These are phyloP conservation scores for Azorinus chamasolen DNA, from an alignment of 2,888 invertebrate genomes.

Conservation along the genomic window DNA sequence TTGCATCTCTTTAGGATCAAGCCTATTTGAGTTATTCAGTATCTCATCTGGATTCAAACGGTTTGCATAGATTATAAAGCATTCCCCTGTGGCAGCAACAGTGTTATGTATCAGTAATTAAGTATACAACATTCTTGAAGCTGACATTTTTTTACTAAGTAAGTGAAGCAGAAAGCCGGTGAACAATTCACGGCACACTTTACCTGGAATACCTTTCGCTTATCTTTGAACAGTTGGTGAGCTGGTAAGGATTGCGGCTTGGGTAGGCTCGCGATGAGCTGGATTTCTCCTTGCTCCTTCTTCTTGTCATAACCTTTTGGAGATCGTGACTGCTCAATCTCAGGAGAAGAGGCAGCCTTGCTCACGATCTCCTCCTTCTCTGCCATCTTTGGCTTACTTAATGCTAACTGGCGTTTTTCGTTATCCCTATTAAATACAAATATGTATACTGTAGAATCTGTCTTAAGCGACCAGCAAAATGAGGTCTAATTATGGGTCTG, in stretches of 20 bases:
- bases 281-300: conserved; percentile 68
- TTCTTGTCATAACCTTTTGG: conserved; percentile 47
- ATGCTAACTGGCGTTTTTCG: conserved; percentile 74
- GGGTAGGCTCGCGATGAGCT: conserved; percentile 76
- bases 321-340: conserved; percentile 58
- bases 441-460: background rate
- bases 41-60: too few relatives aligned
- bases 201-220: conserved; percentile 66
- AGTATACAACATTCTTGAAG: too few relatives aligned
- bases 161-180: too few relatives aligned
- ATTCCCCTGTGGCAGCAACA: too few relatives aligned
- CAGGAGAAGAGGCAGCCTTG: conserved; percentile 28
- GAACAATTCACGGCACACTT: conserved; percentile 46
- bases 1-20: too few relatives aligned
- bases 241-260: conserved; percentile 80
- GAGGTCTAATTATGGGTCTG: too few relatives aligned
- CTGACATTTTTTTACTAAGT: too few relatives aligned
- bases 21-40: too few relatives aligned
- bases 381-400: conserved; percentile 64
- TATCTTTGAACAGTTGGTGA: conserved; percentile 78
- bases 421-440: conserved; percentile 68
- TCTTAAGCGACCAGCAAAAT: too few relatives aligned
- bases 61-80: too few relatives aligned
- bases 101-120: too few relatives aligned
- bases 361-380: conserved; percentile 58